phyloP scores from a whole-genome alignment of 2,888 invertebrate genomes.

The Epiblema foenella region DNA sequence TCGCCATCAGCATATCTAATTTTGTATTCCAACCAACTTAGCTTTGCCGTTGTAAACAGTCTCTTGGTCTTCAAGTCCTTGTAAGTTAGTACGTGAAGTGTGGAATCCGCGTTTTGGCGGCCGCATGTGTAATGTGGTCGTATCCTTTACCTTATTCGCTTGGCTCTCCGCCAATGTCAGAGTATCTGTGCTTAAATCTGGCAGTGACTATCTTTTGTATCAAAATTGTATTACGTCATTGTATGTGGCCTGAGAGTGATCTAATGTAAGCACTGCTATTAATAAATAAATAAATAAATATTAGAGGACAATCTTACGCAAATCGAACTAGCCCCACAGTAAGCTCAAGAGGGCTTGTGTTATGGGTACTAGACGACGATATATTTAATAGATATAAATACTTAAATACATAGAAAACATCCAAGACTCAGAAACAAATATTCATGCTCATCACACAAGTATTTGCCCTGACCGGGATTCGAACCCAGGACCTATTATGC shows the following conservation, averaged over 20 bases:
- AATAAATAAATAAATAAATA: too few species aligned
- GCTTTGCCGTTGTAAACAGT: background rate
- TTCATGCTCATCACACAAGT: too few species aligned
- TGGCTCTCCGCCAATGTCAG: constrained; percentile 32
- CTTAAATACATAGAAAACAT: too few species aligned
- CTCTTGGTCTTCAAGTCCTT: background rate
- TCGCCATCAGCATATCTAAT: constrained; percentile 27
- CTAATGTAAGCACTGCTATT: background rate
- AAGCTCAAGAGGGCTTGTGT: too few species aligned
- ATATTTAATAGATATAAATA: too few species aligned
- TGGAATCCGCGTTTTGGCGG: background rate
- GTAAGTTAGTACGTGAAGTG: constrained; percentile 11
- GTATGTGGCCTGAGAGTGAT: constrained; percentile 3
- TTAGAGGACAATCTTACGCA: too few species aligned
- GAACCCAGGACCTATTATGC: too few species aligned
- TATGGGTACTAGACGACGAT: too few species aligned
- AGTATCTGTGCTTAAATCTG: constrained; percentile 23
- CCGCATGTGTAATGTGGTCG: constrained; percentile 16
- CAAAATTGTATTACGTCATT: constrained; percentile 9
- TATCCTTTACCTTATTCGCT: constrained; percentile 34
- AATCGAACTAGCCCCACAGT: too few species aligned
- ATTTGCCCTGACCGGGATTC: too few species aligned
- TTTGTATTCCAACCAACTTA: constrained; percentile 12
- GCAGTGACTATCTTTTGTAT: constrained; percentile 21
- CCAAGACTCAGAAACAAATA: too few species aligned